Evolutionary conservation across 2,113 vertebrate genomes (phyloP), one percentile per base, ranked within the genome.

Genomic region (Ailurus styani): DNA sequence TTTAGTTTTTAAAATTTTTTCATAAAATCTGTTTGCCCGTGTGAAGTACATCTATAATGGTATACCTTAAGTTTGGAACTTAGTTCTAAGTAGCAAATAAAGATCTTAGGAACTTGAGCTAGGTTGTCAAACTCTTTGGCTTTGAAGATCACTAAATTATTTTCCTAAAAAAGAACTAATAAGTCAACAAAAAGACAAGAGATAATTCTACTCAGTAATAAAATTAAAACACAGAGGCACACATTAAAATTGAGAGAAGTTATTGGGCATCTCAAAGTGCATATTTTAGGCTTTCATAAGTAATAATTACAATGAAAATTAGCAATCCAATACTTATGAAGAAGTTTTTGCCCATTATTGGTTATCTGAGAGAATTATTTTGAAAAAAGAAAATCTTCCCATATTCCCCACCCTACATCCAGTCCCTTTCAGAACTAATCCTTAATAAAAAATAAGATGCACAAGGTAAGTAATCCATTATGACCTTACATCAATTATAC

Each of bases 301-400:
- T 77, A 91, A 45, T 90, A 95, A 37, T 88, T 89, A 45, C 55
- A 94, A 70, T 62, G 17, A 54, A 91, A 90, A 82, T 2, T 50
- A 82, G 37, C 6, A 93, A 57, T 5, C 1, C 6, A 50, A 52
- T 27, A 81, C 12, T 66, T 52, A 82, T 3, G 64, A 82, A 72
- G 7, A 82, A 78, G 40, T 50, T 62, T 86, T 14, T 93, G 5
- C 9, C 18, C 75, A 47, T 78, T n/a, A 57, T 50, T 47, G 3
- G 2, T 94, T 66, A 62, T 73, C 13, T 89, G 45, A 90, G 40
- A 64, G 3, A 21, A 90, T 10, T 91, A n/a, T 34, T 78, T 86
- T 91, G 55, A 47, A 91, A 96, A 68, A 31, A 87, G 52, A 90
- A 88, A 37, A 47, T 37, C 9, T 86, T 73, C 10, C 8, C 29